phyloP scores from a whole-genome alignment of 2,113 vertebrate genomes.

The Crotalus tigris region DNA sequence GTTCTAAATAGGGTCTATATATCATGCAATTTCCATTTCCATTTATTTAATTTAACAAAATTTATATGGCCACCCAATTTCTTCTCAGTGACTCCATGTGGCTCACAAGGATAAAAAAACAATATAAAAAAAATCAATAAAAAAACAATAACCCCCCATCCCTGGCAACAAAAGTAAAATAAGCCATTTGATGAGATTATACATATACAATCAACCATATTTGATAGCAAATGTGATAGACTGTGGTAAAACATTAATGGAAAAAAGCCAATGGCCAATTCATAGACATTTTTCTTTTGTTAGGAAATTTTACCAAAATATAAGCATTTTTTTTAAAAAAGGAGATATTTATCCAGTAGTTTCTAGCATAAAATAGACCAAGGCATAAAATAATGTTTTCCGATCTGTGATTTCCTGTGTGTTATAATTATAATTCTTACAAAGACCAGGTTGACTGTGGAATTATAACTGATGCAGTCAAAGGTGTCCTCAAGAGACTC shows the following conservation, averaged over 20 bases:
- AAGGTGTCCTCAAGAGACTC: not conserved
- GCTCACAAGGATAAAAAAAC: not conserved
- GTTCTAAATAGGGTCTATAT: conserved; percentile 17
- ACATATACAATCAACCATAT: not conserved
- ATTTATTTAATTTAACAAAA: not conserved
- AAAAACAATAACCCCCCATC: not conserved
- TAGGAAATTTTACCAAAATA: not conserved
- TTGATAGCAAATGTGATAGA: conserved; percentile 7
- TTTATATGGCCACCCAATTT: not conserved
- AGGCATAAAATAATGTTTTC: not conserved
- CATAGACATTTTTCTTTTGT: not conserved
- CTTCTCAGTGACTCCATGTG: not conserved
- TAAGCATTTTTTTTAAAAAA: not conserved
- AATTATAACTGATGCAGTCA: not conserved
- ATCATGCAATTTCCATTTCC: not conserved
- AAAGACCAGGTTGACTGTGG: not conserved
- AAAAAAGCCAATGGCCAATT: conserved; percentile 20
- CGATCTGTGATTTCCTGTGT: not conserved
- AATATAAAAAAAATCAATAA: not conserved
- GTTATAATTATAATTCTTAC: not conserved
- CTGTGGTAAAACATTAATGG: not conserved
- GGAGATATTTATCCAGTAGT: not conserved
- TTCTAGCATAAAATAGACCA: not conserved
- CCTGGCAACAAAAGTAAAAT: not conserved
- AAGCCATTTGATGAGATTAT: not conserved